Base-by-base conservation (phyloP, 2,113 vertebrate species). In the Notothenia coriiceps region DNA sequence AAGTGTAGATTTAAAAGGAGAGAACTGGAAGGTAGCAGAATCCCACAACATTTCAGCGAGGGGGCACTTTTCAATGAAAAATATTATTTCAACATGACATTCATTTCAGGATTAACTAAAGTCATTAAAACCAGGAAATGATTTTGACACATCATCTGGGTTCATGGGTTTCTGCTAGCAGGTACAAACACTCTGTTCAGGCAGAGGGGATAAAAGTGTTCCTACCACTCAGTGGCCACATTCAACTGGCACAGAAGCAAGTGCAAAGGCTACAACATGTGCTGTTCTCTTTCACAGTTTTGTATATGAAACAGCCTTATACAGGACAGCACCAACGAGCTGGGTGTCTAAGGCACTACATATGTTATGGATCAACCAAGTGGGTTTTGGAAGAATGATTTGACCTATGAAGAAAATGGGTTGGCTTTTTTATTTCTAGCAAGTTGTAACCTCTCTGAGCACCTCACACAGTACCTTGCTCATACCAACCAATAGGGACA, bases 21-120 rank as follows among this genome's bases (percentile, higher is more conserved):
- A 90, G 67, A 79, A 81, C 79, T 66, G 59, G 88, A 93, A 94
- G 85, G 91, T 86, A 73, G 93, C 82, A 92, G 91, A 94, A 96
- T 88, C 91, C 93, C 72, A 80, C 22, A 83, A 70, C 73, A 4
- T 18, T 35, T 49, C 6, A 40, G 35, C 35, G 1, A 40, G 35
- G 35, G 35, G 35, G 35, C 35, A 29, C 29, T 29, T 29, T 25
- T 29, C 29, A 29, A 29, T 29, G 3, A 3, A 29, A 29, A 29
- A 29, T 29, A 17, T 55, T 22, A 35, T 20, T 18, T 13, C 5
- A 29, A 14, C 54, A 40, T 2, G 3, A 65, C 40, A 18, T 14
- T 1, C 2, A 46, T 10, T 44, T 61, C 2, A 60, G 5, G 11
- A 14, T 56, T 22, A 20, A 2, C 6, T 33, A 44, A n/a, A 14